Base-by-base conservation (phyloP, 2,113 vertebrate genomes). In the Pseudorhombus dupliciocellatus region DNA sequence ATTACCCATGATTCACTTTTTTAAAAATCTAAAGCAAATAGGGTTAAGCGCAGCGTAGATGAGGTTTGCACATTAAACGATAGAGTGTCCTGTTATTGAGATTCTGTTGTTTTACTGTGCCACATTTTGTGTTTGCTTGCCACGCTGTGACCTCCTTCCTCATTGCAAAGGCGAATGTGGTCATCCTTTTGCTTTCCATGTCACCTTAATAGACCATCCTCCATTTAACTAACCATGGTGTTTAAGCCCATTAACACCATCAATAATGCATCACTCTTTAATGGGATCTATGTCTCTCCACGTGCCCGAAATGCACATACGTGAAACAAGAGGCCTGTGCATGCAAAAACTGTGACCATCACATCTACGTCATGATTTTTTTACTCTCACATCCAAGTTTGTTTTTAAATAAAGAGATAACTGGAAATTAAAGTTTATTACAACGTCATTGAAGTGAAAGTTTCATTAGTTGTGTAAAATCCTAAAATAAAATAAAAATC, bases 291-390 rank as follows among this genome's bases (percentile, higher is more conserved):
- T 53, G 8, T 22, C 22, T 5, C 9, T 20, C 20, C 21, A 46
- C 20, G 5, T 8, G 4, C 11, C 11, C 3, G n/a, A 54, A 54
- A 22, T 34, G 76, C 79, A 82, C 79, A 78, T 77, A 71, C 72
- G 48, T 55, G 58, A 85, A 80, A 72, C 80, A 74, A 80, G 69
- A 81, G 83, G 81, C 84, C 73, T 83, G 80, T 85, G 85, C 88
- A 87, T 88, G 89, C 69, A n/a, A 54, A 14, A 22, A 71, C 77
- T 72, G 72, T 67, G 53, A 55, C 78, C 75, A 80, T 83, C 80
- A 72, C 75, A 80, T 66, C 58, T 66, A 67, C 69, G 25, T 73
- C 70, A 83, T 86, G 16, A 70, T 54, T 76, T 71, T 42, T 31
- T 26, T 37, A 8, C 21, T 26, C 26, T 72, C 25, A 53, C 57